Conservation (phyloP, 2,113 vertebrate species). For the Pardalotus punctatus region DNA sequence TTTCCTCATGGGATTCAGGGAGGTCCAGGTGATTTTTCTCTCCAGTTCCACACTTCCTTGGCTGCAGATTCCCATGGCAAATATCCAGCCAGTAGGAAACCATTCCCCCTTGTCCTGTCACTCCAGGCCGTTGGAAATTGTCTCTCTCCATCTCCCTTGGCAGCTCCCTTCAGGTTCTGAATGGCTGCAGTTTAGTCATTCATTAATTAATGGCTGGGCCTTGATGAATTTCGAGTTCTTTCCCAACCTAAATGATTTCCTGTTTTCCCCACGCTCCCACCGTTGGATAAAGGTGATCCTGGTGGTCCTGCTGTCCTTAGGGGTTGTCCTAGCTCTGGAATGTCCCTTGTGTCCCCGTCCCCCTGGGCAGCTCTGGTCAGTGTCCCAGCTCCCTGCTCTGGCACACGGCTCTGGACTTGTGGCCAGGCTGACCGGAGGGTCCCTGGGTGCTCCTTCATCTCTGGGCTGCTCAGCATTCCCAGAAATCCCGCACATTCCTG, state of each 20-base stretch:
- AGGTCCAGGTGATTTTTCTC: not conserved
- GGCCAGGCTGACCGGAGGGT: not conserved
- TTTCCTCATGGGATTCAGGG: fast-evolving
- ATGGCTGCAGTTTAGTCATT: not conserved
- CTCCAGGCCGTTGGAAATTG: not conserved
- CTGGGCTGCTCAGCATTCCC: not conserved
- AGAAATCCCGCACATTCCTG: not conserved
- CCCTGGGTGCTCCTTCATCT: not conserved
- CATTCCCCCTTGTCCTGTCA: not conserved
- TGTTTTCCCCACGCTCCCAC: not conserved
- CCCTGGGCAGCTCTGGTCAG: not conserved
- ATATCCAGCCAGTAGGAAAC: not conserved
- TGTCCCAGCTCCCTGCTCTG: not conserved
- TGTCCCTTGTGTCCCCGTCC: not conserved
- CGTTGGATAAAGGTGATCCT: not conserved
- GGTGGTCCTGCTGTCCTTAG: not conserved
- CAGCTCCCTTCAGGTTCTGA: not conserved
- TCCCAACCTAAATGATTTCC: not conserved
- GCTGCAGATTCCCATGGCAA: not conserved
- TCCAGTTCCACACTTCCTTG: fast-evolving
- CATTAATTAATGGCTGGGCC: not conserved
- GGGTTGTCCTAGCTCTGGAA: not conserved
- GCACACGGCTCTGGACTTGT: not conserved
- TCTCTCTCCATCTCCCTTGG: not conserved
- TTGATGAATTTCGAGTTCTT: not conserved